Conservation (phyloP, 2,888 invertebrate genomes). For the Yponomeuta sedellus region DNA sequence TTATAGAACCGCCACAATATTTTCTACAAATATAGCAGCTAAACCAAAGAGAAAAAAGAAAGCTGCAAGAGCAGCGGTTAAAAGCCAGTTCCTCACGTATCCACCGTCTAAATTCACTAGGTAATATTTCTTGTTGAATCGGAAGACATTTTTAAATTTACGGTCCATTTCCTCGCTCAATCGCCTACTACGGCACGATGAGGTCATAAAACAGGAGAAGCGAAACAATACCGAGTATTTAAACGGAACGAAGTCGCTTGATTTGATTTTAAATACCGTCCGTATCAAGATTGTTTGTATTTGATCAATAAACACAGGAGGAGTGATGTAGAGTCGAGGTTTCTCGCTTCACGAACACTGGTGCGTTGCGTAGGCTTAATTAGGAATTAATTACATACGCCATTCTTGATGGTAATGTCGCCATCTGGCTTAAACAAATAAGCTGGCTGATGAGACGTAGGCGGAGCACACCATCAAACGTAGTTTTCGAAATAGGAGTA, state of each 20-base stretch:
- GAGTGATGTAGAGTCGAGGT: background rate
- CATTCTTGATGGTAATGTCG: background rate
- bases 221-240: constrained; percentile 13
- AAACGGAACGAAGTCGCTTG: background rate
- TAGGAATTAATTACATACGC: background rate
- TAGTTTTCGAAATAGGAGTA: background rate
- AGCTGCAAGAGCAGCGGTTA: background rate
- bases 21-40: background rate
- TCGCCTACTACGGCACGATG: constrained; percentile 8
- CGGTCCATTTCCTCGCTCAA: constrained; percentile 4
- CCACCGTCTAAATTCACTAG: background rate
- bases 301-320: background rate
- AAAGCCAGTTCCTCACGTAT: background rate
- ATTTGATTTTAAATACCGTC: background rate
- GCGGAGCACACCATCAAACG: background rate
- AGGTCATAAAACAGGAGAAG: constrained; percentile 6
- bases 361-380: background rate
- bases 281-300: background rate
- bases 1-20: background rate
- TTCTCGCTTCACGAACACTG: background rate
- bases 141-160: constrained; percentile 13
- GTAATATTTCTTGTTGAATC: constrained; percentile 10
- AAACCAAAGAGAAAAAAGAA: background rate
- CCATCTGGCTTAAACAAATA: background rate
- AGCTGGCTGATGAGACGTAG: background rate